Base-by-base conservation (phyloP, 2,113 vertebrate species). In the Vireo altiloquus region DNA sequence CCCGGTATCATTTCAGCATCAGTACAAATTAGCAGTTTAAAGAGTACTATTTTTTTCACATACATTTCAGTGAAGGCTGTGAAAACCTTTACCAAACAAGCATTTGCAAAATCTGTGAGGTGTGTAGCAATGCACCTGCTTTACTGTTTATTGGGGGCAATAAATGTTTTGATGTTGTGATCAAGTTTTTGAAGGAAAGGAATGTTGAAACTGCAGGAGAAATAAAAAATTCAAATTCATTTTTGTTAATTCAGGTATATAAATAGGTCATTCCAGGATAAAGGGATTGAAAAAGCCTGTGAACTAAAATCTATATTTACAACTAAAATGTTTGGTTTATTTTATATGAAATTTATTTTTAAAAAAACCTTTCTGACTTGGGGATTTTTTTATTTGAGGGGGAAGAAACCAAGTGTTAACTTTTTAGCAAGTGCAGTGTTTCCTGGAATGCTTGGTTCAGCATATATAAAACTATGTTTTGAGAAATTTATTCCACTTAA, bases 401-500 rank as follows among this genome's bases (percentile, higher is more conserved):
- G 2, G 5, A 1, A 75, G 82, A 37, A 50, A 2, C 27, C 60
- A 70, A 22, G 10, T 27, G 37, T 69, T 57, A 60, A 56, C 33
- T 23, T 79, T 68, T 80, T 53, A 71, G 57, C 90, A 91, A 87
- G 71, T 44, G 33, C 47, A 27, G 5, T 54, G 24, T 54, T 92
- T 90, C 87, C 72, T 89, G 59, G 24, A 86, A 69, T 91, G 76
- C 56, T 78, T 78, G 13, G 15, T 81, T 90, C 78, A 94, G 64
- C 88, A 79, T 71, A 59, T 91, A 61, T 37, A 75, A 60, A 95
- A 71, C 33, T 56, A 10, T 61, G 89, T 95, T 97, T 92, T 88
- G 79, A 95, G 82, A 93, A 94, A 71, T 92, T 27, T 63, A 95
- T 94, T 94, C 78, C 14, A 40, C 91, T 92, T 85, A 87, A 97